Evolutionary conservation across 2,888 invertebrate species (phyloP).

Genomic region (Argyresthia albistria): DNA sequence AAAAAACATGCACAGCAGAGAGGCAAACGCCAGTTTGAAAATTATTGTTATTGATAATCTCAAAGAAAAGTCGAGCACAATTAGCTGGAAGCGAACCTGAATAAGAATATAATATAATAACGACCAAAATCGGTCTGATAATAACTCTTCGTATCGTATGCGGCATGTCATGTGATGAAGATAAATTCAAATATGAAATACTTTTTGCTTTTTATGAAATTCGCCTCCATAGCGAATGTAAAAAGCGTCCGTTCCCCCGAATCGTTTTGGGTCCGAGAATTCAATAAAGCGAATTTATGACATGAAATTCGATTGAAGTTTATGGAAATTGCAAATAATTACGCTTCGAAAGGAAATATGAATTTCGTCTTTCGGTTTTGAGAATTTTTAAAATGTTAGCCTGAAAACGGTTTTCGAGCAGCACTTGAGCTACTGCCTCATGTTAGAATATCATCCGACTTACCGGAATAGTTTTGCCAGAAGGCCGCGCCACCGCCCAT

Average conservation of each 20-base stretch:
- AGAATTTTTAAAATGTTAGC: neutral
- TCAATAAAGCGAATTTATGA: slow-evolving; percentile 30
- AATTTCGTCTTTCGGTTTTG: slow-evolving; percentile 1
- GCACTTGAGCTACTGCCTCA: no score
- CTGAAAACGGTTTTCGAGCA: no score
- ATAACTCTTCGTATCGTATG: slow-evolving; percentile 19
- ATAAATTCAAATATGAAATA: slow-evolving; percentile 45
- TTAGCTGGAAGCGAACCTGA: no score
- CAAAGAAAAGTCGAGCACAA: no score
- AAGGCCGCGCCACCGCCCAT: slow-evolving; percentile 90
- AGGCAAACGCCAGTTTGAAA: no score
- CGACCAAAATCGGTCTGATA: neutral
- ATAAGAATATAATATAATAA: neutral
- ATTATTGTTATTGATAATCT: no score
- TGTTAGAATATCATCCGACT: slow-evolving; percentile 24
- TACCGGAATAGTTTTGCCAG: slow-evolving; percentile 94
- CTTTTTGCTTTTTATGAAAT: slow-evolving; percentile 18
- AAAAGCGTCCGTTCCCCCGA: slow-evolving; percentile 9
- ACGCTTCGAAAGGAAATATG: slow-evolving; percentile 4
- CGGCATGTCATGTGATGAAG: slow-evolving; percentile 56
- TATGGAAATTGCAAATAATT: slow-evolving; percentile 14
- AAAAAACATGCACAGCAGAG: no score
- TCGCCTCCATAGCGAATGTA: neutral
- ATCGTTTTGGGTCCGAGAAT: slow-evolving; percentile 23
- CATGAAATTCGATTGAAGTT: slow-evolving; percentile 10